Conservation (phyloP, 30 jellyfish, hydroid and myxozoan species). For the Pelagia noctiluca region DNA sequence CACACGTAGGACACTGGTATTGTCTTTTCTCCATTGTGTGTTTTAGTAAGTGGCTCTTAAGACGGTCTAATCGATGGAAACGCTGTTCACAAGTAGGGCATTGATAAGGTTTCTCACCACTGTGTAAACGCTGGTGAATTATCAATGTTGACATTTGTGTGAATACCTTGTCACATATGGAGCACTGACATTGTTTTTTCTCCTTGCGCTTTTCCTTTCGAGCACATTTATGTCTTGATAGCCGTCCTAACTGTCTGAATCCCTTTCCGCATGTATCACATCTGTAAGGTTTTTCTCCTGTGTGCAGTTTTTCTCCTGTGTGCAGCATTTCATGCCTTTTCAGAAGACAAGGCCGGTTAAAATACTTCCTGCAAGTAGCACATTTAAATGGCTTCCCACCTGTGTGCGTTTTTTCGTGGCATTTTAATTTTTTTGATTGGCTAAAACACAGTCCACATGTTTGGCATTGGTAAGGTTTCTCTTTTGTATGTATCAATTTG, state of each 20-base stretch:
- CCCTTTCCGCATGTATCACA: slow-evolving; percentile 31
- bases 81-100: slow-evolving; percentile 40
- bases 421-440: not conserved
- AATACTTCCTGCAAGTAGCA: slow-evolving; percentile 21
- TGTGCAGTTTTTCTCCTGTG: slow-evolving; percentile 1
- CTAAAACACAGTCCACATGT: slow-evolving; percentile 29
- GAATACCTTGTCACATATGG: slow-evolving; percentile 27
- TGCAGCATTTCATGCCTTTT: slow-evolving; percentile 27
- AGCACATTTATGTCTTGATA: slow-evolving; percentile 1
- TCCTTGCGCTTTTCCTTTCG: slow-evolving; percentile 13
- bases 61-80: not conserved
- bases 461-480: slow-evolving; percentile 29
- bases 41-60: not conserved
- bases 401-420: slow-evolving; percentile 29
- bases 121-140: slow-evolving; percentile 8
- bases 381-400: slow-evolving; percentile 50
- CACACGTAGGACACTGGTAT: not conserved
- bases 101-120: not conserved
- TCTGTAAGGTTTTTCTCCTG: slow-evolving; percentile 27
- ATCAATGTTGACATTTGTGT: not conserved
- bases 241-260: slow-evolving; percentile 12
- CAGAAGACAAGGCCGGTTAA: not conserved
- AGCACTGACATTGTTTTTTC: slow-evolving; percentile 13
- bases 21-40: not conserved
- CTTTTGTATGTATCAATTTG: slow-evolving; percentile 23